phyloP scores from a whole-genome alignment of 2,888 invertebrate genomes.

The Eristalinus aeneus region DNA sequence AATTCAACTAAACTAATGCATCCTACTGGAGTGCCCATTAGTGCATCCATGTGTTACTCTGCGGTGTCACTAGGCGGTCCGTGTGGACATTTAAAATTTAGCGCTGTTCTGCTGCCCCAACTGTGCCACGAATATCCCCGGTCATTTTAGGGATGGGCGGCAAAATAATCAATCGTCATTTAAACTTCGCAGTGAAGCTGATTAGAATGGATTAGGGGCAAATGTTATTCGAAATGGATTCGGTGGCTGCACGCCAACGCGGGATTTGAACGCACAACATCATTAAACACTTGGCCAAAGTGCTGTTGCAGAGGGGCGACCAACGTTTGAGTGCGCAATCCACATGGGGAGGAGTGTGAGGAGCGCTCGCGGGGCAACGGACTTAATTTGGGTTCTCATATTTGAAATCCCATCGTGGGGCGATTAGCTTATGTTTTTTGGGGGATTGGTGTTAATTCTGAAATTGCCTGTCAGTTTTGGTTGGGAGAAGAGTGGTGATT shows the following conservation, averaged over 20 bases:
- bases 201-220: neutral
- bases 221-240: neutral
- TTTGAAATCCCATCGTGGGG: too few relatives aligned
- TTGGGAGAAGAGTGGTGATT: too few relatives aligned
- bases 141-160: neutral
- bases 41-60: neutral
- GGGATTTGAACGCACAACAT: neutral
- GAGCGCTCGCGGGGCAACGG: neutral
- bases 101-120: too few relatives aligned
- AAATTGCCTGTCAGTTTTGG: too few relatives aligned
- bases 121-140: neutral
- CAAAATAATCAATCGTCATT: slow-evolving; percentile 12
- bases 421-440: too few relatives aligned
- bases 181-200: neutral
- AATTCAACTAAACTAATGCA: neutral
- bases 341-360: neutral
- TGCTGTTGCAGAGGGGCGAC: neutral
- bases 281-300: neutral
- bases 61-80: neutral
- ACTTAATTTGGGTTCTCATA: too few relatives aligned
- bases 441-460: too few relatives aligned
- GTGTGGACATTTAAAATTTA: neutral
- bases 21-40: neutral
- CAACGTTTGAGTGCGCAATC: neutral
- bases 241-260: neutral